Evolutionary conservation across 2,797 vertebrate genomes (phyloP), one percentile per base, ranked within the genome.

Genomic region (Syngnathus acus): DNA sequence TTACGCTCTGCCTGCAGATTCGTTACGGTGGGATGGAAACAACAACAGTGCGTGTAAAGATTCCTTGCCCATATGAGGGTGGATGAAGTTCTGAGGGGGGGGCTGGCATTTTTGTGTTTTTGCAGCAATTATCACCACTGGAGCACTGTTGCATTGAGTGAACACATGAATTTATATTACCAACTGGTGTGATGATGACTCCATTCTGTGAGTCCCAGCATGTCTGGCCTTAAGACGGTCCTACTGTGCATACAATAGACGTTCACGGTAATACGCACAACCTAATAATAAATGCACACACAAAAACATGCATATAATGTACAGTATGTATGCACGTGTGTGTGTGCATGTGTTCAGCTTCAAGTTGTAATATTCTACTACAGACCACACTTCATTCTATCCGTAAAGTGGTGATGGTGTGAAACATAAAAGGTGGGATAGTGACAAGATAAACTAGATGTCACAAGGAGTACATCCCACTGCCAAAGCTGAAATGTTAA

Each of bases 1-100:
- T 68, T 65, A 68, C 1, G 50, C 10, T 78, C 79, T 69, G 75
- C 74, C 79, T 67, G 81, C 80, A 82, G 78, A 83, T 72, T 59
- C 62, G 59, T 65, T 73, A 66, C 48, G 68, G 77, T 70, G 72
- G 11, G 40, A 62, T 61, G 62, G 64, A 32, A 43, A 59, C 32
- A 57, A 51, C 47, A 19, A 48, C 47, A 48, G 50, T 21, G n/a
- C 21, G 50, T n/a, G 50, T 21, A 21, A 51, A 51, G 8, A 21
- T 21, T 51, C 9, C 50, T 51, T n/a, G 50, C 19, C 50, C 50
- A 4, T 10, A 9, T 51, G 50, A n/a, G 17, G 37, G 57, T 39
- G 57, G 7, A 42, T 21, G 21, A 21, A 61, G 32, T 38, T 9
- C 16, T 32, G 32, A 32, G 32, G 32, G 4, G 26, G 32, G 32